Conservation (phyloP, 2,797 vertebrate species). For the Varecia variegata region DNA sequence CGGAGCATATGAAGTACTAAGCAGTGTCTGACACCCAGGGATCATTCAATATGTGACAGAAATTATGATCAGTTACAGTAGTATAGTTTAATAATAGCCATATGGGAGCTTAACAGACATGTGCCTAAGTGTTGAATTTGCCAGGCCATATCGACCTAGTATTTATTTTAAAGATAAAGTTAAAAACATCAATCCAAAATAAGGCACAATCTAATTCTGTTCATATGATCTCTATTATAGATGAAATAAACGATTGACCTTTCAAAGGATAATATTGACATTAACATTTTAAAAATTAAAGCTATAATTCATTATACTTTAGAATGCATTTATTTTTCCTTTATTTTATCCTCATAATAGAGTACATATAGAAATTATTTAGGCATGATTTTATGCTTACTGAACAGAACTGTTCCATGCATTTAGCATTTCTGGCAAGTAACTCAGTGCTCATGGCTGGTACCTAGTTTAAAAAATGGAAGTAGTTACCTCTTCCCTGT, state of each 20-base stretch:
- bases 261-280: not conserved
- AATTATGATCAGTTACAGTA: not conserved
- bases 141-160: not conserved
- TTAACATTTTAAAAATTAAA: not conserved
- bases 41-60: not conserved
- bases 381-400: not conserved
- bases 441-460: not conserved
- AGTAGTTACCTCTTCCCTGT: not conserved
- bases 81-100: no score
- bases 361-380: not conserved
- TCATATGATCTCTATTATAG: not conserved
- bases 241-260: not conserved
- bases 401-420: not conserved
- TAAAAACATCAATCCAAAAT: not conserved
- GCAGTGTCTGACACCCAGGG: not conserved
- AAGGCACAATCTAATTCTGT: not conserved
- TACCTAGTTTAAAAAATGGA: not conserved
- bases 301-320: not conserved
- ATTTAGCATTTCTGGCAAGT: not conserved
- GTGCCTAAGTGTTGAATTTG: not conserved
- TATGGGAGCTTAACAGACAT: not conserved
- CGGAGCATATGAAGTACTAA: not conserved
- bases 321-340: not conserved
- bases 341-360: not conserved
- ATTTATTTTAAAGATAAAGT: slow-evolving; percentile 24